Base-by-base conservation (phyloP, 2,888 invertebrate species). In the Alentia gelatinosa region DNA sequence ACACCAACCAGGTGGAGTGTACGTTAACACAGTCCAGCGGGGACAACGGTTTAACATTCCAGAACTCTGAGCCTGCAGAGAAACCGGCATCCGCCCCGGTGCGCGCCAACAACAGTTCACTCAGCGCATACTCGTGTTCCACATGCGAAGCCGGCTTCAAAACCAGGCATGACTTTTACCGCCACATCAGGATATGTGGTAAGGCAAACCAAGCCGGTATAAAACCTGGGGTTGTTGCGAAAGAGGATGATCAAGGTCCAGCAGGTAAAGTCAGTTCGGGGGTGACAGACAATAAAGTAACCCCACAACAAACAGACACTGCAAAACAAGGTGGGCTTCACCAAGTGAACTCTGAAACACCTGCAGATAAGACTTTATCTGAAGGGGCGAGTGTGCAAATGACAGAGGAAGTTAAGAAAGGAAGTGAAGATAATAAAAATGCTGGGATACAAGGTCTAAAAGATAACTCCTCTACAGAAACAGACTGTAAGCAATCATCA, bases 161-260 rank as follows among this genome's bases (percentile, higher is more conserved):
- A 33, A 42, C 86, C 15, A 23, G 86, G 33, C 86, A 86, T 47
- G 86, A 86, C 35, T 86, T 86, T 30, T 86, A 86, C 26, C 42
- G 86, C 12, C 86, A 86, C 47, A 86, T 86, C 15, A 40, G 86
- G 47, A 42, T 30, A 26, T 86, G 86, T 86, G 86, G 86, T 12
- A 86, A 86, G 26, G 23, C 47, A 3, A 86, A 33, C 50, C 86
- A 86, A 19, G 19, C 47, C 33, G 79, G 12, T 9, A 7, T 39
- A 9, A 79, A 79, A 74, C 74, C 74, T 26, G 33, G n/a, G 15
- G n/a, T 9, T 47, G 47, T 74, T 33, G 15, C n/a, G 30, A 74
- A 74, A 74, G 74, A 30, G 30, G 74, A 74, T 33, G 30, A 4
- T 33, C 30, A 15, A 74, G 33, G n/a, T 26, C n/a, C 26, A 15